phyloP scores from a whole-genome alignment of 2,797 vertebrate species.

The Cyclopterus lumpus region DNA sequence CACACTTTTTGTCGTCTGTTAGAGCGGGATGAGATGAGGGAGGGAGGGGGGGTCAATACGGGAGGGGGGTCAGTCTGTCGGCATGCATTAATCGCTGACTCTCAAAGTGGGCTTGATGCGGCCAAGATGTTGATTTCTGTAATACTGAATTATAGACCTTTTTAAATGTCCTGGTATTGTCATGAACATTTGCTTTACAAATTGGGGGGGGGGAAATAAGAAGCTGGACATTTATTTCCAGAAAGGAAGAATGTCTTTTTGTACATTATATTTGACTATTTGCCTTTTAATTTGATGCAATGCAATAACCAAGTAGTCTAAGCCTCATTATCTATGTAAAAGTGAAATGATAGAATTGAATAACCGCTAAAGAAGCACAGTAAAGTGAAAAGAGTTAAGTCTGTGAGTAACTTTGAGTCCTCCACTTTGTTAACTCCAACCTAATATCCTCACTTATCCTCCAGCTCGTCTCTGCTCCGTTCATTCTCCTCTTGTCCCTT shows the following conservation, averaged over 20 bases:
- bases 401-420: conserved; percentile 34
- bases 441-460: conserved; percentile 50
- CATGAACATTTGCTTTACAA: neutral
- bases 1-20: conserved; percentile 14
- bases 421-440: conserved; percentile 39
- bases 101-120: neutral
- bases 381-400: conserved; percentile 24
- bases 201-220: neutral
- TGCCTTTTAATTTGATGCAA: neutral
- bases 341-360: neutral
- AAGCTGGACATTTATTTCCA: neutral
- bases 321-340: neutral
- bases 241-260: neutral
- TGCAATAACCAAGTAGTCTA: neutral
- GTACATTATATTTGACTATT: neutral
- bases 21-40: conserved; percentile 16
- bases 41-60: neutral
- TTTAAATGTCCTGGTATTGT: neutral
- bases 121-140: neutral
- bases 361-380: neutral
- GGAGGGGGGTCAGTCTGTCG: conserved; percentile 43
- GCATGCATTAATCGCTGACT: conserved; percentile 56
- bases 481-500: conserved; percentile 47
- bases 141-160: neutral
- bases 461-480: conserved; percentile 33